phyloP scores from a whole-genome alignment of 2,113 vertebrate genomes.

The Excalfactoria chinensis region DNA sequence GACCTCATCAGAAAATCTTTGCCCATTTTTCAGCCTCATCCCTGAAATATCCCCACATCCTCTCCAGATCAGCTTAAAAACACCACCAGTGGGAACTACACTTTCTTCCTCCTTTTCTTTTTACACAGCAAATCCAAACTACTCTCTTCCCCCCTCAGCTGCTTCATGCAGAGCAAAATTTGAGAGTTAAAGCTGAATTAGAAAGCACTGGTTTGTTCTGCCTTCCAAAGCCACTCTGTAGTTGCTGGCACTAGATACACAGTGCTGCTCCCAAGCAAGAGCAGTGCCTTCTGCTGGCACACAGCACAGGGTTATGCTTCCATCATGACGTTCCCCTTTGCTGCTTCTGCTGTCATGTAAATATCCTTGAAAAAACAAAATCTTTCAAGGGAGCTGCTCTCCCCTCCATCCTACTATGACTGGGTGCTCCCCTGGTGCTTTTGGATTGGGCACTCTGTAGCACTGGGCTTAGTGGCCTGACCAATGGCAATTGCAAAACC shows the following conservation, averaged over 20 bases:
- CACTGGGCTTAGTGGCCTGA: not conserved
- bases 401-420: not conserved
- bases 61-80: not conserved
- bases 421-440: not conserved
- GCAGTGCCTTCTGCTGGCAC: not conserved
- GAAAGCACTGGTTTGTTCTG: not conserved
- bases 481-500: not conserved
- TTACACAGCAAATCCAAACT: not conserved
- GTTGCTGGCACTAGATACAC: no score
- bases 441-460: not conserved
- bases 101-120: not conserved
- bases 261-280: not conserved
- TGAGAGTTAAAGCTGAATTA: not conserved
- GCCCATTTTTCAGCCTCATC: not conserved
- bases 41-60: not conserved
- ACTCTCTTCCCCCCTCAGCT: not conserved
- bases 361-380: not conserved
- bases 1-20: not conserved
- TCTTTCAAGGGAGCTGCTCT: not conserved
- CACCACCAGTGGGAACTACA: not conserved
- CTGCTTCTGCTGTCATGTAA: not conserved
- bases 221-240: not conserved
- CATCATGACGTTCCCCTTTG: not conserved
- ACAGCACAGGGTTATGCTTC: not conserved
- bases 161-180: not conserved